Base-by-base conservation (phyloP, 2,888 invertebrate species). In the Hydroisotoma schaefferi region DNA sequence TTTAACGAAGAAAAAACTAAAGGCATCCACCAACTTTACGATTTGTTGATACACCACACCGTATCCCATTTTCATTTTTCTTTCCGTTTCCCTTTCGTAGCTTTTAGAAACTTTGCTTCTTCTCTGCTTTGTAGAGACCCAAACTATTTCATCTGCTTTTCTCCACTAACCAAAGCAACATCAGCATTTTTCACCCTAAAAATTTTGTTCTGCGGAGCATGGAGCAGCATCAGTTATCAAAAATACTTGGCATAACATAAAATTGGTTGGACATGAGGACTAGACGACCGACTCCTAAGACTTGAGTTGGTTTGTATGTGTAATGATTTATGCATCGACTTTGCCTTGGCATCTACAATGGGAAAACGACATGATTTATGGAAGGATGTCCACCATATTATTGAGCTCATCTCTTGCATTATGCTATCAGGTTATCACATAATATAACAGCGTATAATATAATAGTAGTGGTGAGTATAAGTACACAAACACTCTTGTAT, bases 341-440 rank as follows among this genome's bases (percentile, higher is more conserved):
- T 58, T 61, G 61, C 59, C 65, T 61, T 65, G 67, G 63, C 61
- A 63, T 63, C 59, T 60, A 71, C 65, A 69, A 71, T 68, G 64
- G 65, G 63, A 59, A 68, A 71, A 71, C 68, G 71, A 71, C 69
- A 71, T 70, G 71, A 71, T 71, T 72, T 69, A 72, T 72, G 66
- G 66, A 65, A 68, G 65, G 65, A 70, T 71, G 71, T 71, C 68
- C 69, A 70, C 66, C 40, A 40, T 52, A 65, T 67, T 69, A 71
- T 68, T 68, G 67, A 37, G 51, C 51, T 54, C 68, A 65, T 68
- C 65, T 59, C 65, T 62, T 29, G 47, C 46, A 6, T 15, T 40
- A 40, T 5, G 20, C 20, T 18, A 5, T 18, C 40, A 40, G 5
- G n/a, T 5, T 10, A 10, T 33, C 6, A 33, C 8, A 33, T 6